Evolutionary conservation across 2,888 invertebrate genomes (phyloP), one percentile per base, ranked within the genome.

Genomic region (Pyrrhia umbra): DNA sequence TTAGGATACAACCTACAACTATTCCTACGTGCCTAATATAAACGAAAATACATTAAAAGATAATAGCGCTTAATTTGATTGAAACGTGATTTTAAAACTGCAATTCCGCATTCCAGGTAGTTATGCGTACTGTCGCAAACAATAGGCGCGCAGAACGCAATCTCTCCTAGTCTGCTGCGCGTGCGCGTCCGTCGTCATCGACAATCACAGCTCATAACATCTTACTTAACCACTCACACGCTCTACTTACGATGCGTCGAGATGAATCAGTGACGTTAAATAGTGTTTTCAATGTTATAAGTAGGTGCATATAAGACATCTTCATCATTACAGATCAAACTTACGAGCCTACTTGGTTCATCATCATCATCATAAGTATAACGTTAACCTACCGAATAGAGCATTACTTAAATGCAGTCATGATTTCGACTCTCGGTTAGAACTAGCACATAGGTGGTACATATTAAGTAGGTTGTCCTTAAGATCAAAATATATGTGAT

Each of bases 141-240:
- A 80, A 78, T 73, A 62, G 63, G 70, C 77, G 73, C 77, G 77
- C 64, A 74, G 51, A 75, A 77, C 76, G 79, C 79, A 76, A 81
- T 82, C 72, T 79, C 75, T 79, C 68, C 47, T 45, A 34, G 66
- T 61, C 74, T 61, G 73, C 71, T 69, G 70, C 72, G 67, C 69
- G 69, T 77, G 64, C 61, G 46, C 34, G 27, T 47, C 68, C 68
- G 37, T 45, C 37, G 59, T 62, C 61, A 75, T 66, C 67, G 52
- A 65, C 73, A 66, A 69, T 70, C 72, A 63, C 51, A 72, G 56
- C 75, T 82, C 75, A 79, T 85, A 85, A 85, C 75, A 80, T 82
- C 81, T 89, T 90, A 88, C 87, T 80, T 87, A 88, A 90, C 77
- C 66, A 75, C 75, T 91, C 89, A 72, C 91, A 91, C 89, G 92